phyloP scores from a whole-genome alignment of 2,113 vertebrate genomes.

The Tringa solitaria region DNA sequence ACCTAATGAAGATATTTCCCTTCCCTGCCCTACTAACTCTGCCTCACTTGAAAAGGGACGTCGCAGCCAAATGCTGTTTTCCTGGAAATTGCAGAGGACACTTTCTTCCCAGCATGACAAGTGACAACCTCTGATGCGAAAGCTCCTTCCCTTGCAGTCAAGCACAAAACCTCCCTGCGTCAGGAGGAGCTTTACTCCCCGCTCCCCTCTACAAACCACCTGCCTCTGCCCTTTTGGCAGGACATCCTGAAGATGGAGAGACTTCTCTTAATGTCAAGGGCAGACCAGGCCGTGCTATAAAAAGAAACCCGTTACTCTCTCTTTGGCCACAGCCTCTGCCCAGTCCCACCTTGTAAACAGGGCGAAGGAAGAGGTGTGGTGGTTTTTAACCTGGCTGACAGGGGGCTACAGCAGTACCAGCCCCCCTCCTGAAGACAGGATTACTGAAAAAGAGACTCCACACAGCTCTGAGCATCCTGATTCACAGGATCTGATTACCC shows the following conservation, averaged over 20 bases:
- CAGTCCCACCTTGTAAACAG: neutral
- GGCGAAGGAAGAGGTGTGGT: neutral
- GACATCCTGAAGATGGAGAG: neutral
- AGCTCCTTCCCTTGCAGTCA: neutral
- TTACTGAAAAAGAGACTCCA: neutral
- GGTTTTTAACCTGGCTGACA: neutral
- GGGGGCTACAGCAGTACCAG: neutral
- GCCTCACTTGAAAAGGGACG: neutral
- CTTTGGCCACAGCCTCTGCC: neutral
- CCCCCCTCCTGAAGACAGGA: neutral
- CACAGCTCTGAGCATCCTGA: neutral
- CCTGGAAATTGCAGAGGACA: neutral
- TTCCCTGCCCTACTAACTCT: neutral
- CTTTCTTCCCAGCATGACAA: neutral
- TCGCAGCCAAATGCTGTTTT: neutral
- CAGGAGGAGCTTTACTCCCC: neutral
- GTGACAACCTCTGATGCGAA: neutral
- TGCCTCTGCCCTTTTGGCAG: neutral
- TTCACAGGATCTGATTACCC: neutral
- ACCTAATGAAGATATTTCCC: neutral
- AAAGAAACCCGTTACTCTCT: constrained; percentile 15
- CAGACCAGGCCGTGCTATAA: constrained; percentile 20
- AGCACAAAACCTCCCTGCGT: neutral
- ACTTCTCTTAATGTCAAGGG: constrained; percentile 46
- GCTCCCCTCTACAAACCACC: neutral